Evolutionary conservation across 2,797 vertebrate species (phyloP).

Genomic region (Dicrostonyx torquatus): DNA sequence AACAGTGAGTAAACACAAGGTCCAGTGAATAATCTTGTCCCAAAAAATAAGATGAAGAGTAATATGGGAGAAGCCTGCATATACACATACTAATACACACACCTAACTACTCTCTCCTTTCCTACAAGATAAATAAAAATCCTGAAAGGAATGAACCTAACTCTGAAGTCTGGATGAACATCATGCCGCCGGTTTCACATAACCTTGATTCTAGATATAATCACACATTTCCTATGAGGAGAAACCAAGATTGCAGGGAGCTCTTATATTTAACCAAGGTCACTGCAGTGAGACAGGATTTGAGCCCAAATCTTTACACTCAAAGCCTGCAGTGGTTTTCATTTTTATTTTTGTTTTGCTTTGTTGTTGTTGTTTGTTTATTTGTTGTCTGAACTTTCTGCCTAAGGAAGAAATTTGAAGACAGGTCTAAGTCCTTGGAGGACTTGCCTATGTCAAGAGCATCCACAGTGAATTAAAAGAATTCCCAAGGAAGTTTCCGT

Average conservation of each 20-base stretch:
- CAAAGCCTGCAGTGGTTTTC: too few species aligned
- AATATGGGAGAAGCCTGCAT: neutral
- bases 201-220: too few species aligned
- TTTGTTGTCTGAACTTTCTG: too few species aligned
- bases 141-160: neutral
- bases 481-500: neutral
- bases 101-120: neutral
- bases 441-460: neutral
- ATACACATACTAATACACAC: neutral
- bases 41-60: neutral
- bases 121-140: neutral
- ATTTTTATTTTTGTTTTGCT: neutral
- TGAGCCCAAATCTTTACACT: neutral
- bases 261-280: neutral
- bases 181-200: neutral
- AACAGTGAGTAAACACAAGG: neutral
- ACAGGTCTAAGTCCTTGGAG: neutral
- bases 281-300: too few species aligned
- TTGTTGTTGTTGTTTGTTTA: too few species aligned
- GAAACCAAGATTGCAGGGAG: neutral
- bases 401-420: neutral
- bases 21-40: neutral
- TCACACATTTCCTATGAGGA: neutral
- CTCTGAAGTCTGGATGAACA: neutral
- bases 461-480: neutral